Evolutionary conservation across 2,113 vertebrate genomes (phyloP), one percentile per base, ranked within the genome.

Genomic region (Oryzias melastigma): DNA sequence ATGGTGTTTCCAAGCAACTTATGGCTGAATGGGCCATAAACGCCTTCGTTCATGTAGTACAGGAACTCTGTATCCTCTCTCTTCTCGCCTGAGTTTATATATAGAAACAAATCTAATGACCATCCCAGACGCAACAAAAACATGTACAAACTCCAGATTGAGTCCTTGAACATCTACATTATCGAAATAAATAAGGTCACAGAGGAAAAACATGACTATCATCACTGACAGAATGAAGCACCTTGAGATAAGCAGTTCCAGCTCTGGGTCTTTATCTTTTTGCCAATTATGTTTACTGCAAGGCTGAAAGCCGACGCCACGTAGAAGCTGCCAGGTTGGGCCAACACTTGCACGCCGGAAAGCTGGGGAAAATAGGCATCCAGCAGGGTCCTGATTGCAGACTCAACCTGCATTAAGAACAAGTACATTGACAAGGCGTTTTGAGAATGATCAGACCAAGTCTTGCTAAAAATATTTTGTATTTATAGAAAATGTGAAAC

Each of bases 31-130:
- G 96, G 96, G 77, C 97, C 97, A 89, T 97, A 99, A 85, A 99
- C 94, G 82, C 97, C 97, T 83, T 98, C 96, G 70, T 95, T 99
- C 91, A 99, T 92, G 87, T 96, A 95, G 83, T 98, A 99, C 27
- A 94, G 86, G 86, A 96, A 98, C 81, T 93, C 89, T 18, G 94
- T 90, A 62, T 93, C 90, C 81, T 93, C 91, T 68, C 84, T 91
- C 85, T 88, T 87, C 79, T 91, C 92, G 82, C 72, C 94, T 96
- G 81, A 64, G 90, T 80, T 57, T 58, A 80, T 74, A 81, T 20
- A 74, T 35, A 35, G 35, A 35, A 35, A 35, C 8, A 35, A 1
- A 35, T 40, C 29, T 16, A 14, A 6, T 25, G 49, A 44, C n/a
- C 15, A 40, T 1, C 52, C 76, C 35, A 69, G 54, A 44, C 51